These are phyloP conservation scores for Clistopyga incitator DNA, from an alignment of 2,888 invertebrate species.

Conservation along the genomic window DNA sequence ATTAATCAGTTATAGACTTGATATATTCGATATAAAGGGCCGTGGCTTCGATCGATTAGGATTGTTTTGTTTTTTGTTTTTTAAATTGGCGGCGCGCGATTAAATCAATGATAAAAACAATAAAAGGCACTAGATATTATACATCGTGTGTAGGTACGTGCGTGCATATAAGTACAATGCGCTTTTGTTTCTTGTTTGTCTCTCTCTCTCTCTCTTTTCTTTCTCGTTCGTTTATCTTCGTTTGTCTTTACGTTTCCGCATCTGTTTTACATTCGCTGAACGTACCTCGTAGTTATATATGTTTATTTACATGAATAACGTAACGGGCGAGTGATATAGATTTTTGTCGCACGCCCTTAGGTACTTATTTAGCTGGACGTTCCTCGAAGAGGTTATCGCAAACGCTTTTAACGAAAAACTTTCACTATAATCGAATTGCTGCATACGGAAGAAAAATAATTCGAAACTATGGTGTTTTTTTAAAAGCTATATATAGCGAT, in stretches of 20 bases:
- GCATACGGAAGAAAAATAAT: slow-evolving; percentile 5
- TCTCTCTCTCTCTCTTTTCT: slow-evolving; percentile 1
- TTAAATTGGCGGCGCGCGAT: slow-evolving; percentile 64
- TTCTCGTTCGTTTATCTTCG: slow-evolving; percentile 40
- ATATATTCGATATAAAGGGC: slow-evolving; percentile 66
- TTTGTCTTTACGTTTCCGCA: slow-evolving; percentile 57
- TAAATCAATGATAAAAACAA: slow-evolving; percentile 68
- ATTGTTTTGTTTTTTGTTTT: too few species aligned
- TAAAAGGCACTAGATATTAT: slow-evolving; percentile 75
- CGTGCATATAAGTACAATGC: slow-evolving; percentile 70
- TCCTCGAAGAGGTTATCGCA: slow-evolving; percentile 59
- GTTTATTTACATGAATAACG: slow-evolving; percentile 70
- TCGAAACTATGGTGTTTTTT: slow-evolving; percentile 13
- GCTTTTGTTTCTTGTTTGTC: too few species aligned
- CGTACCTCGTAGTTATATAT: slow-evolving; percentile 68
- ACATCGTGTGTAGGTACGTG: slow-evolving; percentile 70
- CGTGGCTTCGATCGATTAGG: slow-evolving; percentile 69
- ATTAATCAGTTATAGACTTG: slow-evolving; percentile 57
- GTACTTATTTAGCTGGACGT: slow-evolving; percentile 71
- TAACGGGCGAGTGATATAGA: slow-evolving; percentile 59
- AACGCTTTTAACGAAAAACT: slow-evolving; percentile 51
- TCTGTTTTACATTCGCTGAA: slow-evolving; percentile 57
- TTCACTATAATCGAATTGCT: slow-evolving; percentile 11
- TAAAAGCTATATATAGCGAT: slow-evolving; percentile 45
- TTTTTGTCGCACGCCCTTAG: slow-evolving; percentile 64